Evolutionary conservation across 2,888 invertebrate genomes (phyloP).

Genomic region (Nymphalis urticae): DNA sequence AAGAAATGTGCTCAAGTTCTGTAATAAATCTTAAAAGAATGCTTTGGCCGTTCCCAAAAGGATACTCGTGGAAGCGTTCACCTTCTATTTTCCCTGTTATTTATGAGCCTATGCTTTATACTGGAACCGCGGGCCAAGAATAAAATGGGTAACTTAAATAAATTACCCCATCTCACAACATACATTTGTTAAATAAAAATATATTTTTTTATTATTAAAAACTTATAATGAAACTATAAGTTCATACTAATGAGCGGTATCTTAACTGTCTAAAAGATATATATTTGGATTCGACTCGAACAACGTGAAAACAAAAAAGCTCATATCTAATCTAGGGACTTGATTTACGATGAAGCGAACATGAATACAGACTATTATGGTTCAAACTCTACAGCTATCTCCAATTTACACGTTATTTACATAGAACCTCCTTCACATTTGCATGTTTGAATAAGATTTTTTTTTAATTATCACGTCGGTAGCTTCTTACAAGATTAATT

Average conservation of each 20-base stretch:
- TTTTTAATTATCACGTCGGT: constrained; percentile 71
- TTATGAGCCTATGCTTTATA: constrained; percentile 80
- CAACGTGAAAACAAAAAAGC: constrained; percentile 58
- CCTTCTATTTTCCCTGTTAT: constrained; percentile 80
- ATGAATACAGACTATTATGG: constrained; percentile 60
- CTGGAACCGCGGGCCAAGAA: constrained; percentile 76
- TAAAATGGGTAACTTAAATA: constrained; percentile 79
- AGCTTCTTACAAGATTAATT: constrained; percentile 69
- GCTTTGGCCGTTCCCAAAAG: constrained; percentile 80
- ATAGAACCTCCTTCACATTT: constrained; percentile 72
- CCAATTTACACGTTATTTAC: constrained; percentile 75
- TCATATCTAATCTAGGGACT: constrained; percentile 62
- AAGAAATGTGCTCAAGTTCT: constrained; percentile 79
- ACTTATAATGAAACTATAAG: constrained; percentile 62
- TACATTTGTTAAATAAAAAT: constrained; percentile 59
- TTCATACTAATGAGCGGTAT: constrained; percentile 46
- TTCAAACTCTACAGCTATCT: constrained; percentile 62
- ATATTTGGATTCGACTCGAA: constrained; percentile 34
- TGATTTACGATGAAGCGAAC: constrained; percentile 63
- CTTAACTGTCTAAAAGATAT: constrained; percentile 46
- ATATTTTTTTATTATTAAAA: constrained; percentile 63
- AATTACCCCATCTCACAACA: constrained; percentile 61
- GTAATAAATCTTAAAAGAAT: constrained; percentile 82
- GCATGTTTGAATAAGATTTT: constrained; percentile 72
- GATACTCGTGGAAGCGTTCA: constrained; percentile 79